These are phyloP conservation scores for Charina bottae DNA, from an alignment of 2,113 vertebrate species.

Conservation along the genomic window DNA sequence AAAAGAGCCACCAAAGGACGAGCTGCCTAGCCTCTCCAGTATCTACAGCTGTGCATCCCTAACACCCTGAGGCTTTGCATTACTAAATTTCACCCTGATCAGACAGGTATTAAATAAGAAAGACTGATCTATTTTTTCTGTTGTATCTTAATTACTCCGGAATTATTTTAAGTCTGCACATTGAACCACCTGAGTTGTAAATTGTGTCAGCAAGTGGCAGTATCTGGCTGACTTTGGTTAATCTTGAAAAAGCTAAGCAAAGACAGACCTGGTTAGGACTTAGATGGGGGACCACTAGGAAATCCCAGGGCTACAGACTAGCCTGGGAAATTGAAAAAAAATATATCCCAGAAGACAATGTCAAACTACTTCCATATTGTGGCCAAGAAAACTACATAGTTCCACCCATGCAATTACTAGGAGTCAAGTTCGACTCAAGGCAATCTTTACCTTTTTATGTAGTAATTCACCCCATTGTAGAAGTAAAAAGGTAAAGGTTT, in stretches of 20 bases:
- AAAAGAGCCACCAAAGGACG: neutral
- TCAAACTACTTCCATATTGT: neutral
- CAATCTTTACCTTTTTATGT: neutral
- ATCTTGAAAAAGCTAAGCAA: neutral
- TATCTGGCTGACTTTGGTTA: neutral
- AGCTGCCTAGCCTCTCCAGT: neutral
- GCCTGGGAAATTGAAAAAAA: neutral
- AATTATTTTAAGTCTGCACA: neutral
- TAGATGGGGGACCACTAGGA: neutral
- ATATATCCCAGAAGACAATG: neutral
- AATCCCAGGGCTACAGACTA: neutral
- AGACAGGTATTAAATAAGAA: neutral
- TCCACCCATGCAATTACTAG: neutral
- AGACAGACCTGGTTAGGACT: neutral
- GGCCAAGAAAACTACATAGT: neutral
- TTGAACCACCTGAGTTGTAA: neutral
- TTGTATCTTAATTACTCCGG: neutral
- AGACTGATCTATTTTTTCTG: neutral
- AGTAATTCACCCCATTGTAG: neutral
- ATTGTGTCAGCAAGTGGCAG: neutral
- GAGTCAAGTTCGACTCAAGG: neutral
- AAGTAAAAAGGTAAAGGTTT: no score
- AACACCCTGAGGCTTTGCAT: neutral
- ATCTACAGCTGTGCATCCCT: neutral
- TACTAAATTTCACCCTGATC: neutral